Base-by-base conservation (phyloP, 2,797 vertebrate species). In the Cynopterus sphinx region DNA sequence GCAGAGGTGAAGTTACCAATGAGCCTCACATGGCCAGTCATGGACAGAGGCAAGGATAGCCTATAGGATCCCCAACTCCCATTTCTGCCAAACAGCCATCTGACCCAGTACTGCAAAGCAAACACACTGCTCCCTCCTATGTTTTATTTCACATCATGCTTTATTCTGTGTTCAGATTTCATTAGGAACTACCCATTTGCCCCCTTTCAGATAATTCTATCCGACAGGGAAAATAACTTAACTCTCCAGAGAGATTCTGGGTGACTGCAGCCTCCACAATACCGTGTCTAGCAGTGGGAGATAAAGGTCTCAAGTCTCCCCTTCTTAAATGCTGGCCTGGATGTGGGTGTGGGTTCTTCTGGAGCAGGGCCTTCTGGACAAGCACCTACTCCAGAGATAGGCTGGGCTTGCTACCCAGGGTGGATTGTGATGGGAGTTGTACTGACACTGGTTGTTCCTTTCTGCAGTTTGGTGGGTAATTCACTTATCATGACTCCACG, bases 61-160 rank as follows among this genome's bases (percentile, higher is more conserved):
- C 11, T 1, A 0, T 12, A 24, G 41, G 11, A 33, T n/a, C 21
- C 13, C 71, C 16, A 1, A 2, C n/a, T n/a, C 41, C 78, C 1
- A 0, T 75, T 16, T n/a, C 65, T 61, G 10, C 39, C 63, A 24
- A 6, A 26, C 28, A 67, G 33, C 51, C 19, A 0, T 21, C n/a
- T 3, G 17, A 41, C 7, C 22, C 3, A 0, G 26, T 41, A 2
- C 51, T 2, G 5, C 3, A 3, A 28, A 33, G 31, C 1, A 7
- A 33, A 41, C 26, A 21, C 3, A 9, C 67, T 15, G 6, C 31
- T 15, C 46, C 65, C 53, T 15, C 17, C 0, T 21, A 5, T 46
- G 16, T 73, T 65, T 91, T 31, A 26, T 73, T 71, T 71, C 85
- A n/a, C 51, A 49, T 57, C 1, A 0, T 70, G 22, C 46, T 96